Percentiles rank a stretch among this genome's conserved stretches.
phyloP scores from a whole-genome alignment of 2,888 invertebrate genomes.

The Diploptera punctata region DNA sequence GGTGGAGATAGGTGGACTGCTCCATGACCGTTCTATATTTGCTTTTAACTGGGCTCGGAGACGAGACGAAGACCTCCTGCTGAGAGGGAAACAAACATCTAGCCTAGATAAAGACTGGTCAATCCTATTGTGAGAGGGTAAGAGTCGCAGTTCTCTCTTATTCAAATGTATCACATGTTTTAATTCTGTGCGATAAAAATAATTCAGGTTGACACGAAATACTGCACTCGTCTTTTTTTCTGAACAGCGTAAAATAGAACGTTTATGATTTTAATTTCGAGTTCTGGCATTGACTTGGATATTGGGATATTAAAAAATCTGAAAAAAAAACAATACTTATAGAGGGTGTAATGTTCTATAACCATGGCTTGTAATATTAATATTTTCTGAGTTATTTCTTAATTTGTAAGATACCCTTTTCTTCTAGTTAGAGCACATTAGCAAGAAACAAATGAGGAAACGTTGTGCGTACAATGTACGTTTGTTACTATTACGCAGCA shows the following conservation, averaged over 20 bases:
- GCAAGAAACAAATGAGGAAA: too few relatives aligned
- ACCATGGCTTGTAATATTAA: too few relatives aligned
- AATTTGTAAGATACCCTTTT: too few relatives aligned
- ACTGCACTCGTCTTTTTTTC: not conserved
- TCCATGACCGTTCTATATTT: not conserved
- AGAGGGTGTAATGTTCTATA: too few relatives aligned
- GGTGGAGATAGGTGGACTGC: not conserved
- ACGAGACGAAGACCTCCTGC: conserved; percentile 13
- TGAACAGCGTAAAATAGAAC: not conserved
- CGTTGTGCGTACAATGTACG: too few relatives aligned
- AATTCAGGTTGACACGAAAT: not conserved
- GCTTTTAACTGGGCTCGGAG: not conserved
- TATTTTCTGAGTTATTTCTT: too few relatives aligned
- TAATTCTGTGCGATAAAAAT: not conserved
- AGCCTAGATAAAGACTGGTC: not conserved
- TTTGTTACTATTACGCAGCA: too few relatives aligned
- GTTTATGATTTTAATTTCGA: not conserved
- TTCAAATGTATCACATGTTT: not conserved
- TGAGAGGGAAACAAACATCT: not conserved
- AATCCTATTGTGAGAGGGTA: not conserved
- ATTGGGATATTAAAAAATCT: too few relatives aligned
- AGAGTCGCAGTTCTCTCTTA: not conserved
- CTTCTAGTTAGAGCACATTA: too few relatives aligned
- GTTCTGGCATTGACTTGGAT: too few relatives aligned
- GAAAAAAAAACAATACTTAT: too few relatives aligned